Percentiles rank a stretch among this genome's conserved stretches.
Evolutionary conservation across 2,888 invertebrate genomes (phyloP).

Genomic region (Perdita meconis): DNA sequence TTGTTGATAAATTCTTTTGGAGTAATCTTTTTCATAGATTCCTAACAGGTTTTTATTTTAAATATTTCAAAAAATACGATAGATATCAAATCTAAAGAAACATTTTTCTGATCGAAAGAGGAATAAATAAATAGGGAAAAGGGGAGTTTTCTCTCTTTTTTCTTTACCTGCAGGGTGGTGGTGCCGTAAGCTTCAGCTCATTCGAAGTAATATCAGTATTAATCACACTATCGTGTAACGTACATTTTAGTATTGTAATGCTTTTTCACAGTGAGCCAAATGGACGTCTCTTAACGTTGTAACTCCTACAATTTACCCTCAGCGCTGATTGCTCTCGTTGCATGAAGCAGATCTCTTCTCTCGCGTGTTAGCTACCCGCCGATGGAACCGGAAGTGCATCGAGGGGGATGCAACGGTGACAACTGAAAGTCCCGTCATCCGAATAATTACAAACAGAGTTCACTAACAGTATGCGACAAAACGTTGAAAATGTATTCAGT

Average conservation of each 20-base stretch:
- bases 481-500: background rate
- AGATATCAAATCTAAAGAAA: too few species aligned
- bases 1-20: too few species aligned
- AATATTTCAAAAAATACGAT: too few species aligned
- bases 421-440: background rate
- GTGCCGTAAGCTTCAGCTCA: conserved; percentile 67
- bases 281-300: conserved; percentile 71
- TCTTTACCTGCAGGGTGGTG: conserved; percentile 64
- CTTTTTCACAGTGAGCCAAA: conserved; percentile 81
- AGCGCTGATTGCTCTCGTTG: conserved; percentile 66
- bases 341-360: conserved; percentile 60
- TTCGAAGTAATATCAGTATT: conserved; percentile 61
- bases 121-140: too few species aligned
- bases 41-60: too few species aligned
- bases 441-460: background rate
- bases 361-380: conserved; percentile 19
- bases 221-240: conserved; percentile 68
- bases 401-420: background rate
- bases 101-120: too few species aligned
- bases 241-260: conserved; percentile 76
- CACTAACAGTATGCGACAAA: background rate
- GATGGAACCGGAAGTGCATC: conserved; percentile 14
- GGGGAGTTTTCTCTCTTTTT: conserved; percentile 46
- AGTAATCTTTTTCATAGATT: too few species aligned
- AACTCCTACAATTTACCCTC: conserved; percentile 64